phyloP scores from a whole-genome alignment of 2,113 vertebrate genomes.

The Tragelaphus imberbis region DNA sequence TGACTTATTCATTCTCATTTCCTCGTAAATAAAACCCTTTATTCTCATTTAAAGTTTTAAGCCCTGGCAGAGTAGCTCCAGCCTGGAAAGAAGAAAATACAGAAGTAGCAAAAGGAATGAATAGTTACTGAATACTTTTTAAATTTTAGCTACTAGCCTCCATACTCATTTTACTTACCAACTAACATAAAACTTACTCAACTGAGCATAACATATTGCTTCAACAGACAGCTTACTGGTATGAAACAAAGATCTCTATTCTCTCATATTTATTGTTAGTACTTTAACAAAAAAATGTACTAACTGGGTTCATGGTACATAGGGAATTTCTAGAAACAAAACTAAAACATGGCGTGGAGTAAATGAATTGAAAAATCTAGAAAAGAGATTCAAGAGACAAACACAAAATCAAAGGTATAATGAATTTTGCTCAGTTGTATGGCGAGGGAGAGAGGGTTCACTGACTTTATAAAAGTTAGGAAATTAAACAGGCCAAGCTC shows the following conservation, averaged over 20 bases:
- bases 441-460: too few relatives aligned
- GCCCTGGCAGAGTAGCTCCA: conserved; percentile 1
- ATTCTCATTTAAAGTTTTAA: conserved; percentile 38
- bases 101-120: background rate
- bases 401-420: background rate
- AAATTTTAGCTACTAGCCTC: background rate
- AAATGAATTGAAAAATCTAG: background rate
- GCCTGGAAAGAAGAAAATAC: conserved; percentile 34
- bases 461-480: background rate
- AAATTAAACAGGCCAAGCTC: background rate
- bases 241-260: background rate
- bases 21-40: conserved; percentile 27
- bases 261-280: background rate
- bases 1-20: conserved; percentile 43
- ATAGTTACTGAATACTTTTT: background rate
- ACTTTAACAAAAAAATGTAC: background rate
- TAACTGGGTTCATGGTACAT: background rate
- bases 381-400: background rate
- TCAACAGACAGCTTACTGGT: background rate
- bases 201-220: background rate
- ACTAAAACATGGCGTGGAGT: background rate
- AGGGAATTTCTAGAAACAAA: background rate
- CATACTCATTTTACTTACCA: background rate
- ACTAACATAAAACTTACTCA: background rate
- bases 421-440: background rate